Evolutionary conservation across 2,113 vertebrate genomes (phyloP).

Genomic region (Urocynchramus pylzowi): DNA sequence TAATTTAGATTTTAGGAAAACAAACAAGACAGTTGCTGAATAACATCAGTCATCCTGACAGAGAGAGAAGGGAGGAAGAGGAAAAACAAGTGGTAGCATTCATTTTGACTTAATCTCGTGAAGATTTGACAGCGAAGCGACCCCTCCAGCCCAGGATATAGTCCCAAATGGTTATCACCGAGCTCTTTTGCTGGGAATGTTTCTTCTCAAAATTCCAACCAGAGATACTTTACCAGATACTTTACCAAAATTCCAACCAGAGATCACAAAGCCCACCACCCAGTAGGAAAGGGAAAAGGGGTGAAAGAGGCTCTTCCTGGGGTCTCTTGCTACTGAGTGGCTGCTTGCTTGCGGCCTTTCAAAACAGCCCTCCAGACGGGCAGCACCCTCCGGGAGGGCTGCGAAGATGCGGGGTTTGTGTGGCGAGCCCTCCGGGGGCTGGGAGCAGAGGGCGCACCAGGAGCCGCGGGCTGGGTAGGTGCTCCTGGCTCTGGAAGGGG

Average conservation of each 20-base stretch:
- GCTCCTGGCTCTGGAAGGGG: too few species aligned
- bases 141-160: neutral
- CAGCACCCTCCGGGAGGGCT: neutral
- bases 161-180: accelerated
- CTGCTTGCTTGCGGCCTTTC: neutral
- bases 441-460: accelerated
- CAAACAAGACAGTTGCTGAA: neutral
- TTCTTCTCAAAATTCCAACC: neutral
- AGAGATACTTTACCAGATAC: neutral
- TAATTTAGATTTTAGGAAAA: neutral
- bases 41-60: neutral
- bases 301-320: neutral
- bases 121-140: accelerated
- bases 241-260: neutral
- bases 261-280: neutral
- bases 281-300: neutral
- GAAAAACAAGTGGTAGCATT: neutral
- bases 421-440: neutral
- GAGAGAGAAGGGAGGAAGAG: neutral
- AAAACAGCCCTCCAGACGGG: accelerated
- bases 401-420: neutral
- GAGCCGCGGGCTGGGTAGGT: accelerated
- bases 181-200: neutral
- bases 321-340: neutral
- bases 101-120: accelerated